Evolutionary conservation across 2,113 vertebrate genomes (phyloP).

Genomic region (Coreoperca whiteheadi): DNA sequence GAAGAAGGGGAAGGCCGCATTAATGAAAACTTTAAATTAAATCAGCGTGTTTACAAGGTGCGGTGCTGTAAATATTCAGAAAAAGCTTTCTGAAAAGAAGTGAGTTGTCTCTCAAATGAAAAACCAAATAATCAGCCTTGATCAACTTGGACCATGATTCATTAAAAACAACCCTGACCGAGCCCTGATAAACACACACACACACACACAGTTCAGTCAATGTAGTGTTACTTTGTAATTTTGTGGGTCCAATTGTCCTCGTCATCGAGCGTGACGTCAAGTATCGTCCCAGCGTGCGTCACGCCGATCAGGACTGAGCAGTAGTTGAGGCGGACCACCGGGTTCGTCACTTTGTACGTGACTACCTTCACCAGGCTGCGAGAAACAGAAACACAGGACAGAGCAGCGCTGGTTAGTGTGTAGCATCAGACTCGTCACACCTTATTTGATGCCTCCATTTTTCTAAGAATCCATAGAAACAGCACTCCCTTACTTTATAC

Average conservation of each 20-base stretch:
- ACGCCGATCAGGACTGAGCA: conserved; percentile 61
- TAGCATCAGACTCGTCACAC: not conserved
- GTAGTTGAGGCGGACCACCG: conserved; percentile 55
- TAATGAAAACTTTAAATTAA: not conserved
- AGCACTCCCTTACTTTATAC: no score
- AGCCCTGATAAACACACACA: no score
- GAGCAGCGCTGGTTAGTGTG: not conserved
- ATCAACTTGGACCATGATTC: no score
- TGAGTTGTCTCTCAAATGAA: not conserved
- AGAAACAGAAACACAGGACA: not conserved
- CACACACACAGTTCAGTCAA: not conserved
- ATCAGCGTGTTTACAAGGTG: not conserved
- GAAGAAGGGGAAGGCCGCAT: no score
- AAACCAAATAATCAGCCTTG: not conserved
- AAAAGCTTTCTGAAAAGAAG: not conserved
- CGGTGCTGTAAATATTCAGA: not conserved
- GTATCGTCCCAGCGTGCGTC: rapidly evolving
- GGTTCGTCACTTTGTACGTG: not conserved
- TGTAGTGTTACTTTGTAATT: not conserved
- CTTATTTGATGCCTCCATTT: not conserved
- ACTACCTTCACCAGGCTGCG: conserved; percentile 68
- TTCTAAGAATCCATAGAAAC: not conserved
- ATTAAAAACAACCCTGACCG: not conserved
- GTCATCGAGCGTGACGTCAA: rapidly evolving
- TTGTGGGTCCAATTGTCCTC: rapidly evolving